These are phyloP conservation scores for Dolichotis patagonum DNA, from an alignment of 2,113 vertebrate genomes.

Conservation along the genomic window DNA sequence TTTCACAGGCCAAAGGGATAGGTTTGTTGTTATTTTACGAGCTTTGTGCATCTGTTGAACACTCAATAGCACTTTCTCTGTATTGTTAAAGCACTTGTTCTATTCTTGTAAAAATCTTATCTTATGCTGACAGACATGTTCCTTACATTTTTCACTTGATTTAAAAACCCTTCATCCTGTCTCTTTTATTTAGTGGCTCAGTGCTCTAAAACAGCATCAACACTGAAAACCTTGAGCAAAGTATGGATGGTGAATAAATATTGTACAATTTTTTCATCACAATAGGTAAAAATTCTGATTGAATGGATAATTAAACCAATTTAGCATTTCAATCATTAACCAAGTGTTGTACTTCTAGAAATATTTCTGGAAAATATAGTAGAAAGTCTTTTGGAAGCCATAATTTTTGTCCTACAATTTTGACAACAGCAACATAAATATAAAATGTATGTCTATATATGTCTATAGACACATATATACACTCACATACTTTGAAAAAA, in stretches of 20 bases:
- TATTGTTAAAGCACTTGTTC: neutral
- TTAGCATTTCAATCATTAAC: neutral
- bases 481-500: too few species aligned
- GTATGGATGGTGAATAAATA: neutral
- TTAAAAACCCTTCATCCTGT: constrained; percentile 24
- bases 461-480: too few species aligned
- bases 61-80: neutral
- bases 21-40: neutral
- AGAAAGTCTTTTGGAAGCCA: neutral
- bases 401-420: neutral
- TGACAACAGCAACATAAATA: neutral
- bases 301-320: neutral
- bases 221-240: neutral
- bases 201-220: neutral
- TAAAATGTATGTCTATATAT: too few species aligned
- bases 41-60: neutral
- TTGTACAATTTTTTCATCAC: neutral
- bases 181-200: constrained; percentile 18
- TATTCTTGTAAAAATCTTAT: constrained; percentile 41
- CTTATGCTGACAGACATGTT: neutral
- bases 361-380: neutral
- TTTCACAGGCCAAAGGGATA: neutral
- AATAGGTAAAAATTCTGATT: neutral
- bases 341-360: neutral
- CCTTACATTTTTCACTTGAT: constrained; percentile 10